Evolutionary conservation across 2,797 vertebrate species (phyloP).

Genomic region (Tinamus major): DNA sequence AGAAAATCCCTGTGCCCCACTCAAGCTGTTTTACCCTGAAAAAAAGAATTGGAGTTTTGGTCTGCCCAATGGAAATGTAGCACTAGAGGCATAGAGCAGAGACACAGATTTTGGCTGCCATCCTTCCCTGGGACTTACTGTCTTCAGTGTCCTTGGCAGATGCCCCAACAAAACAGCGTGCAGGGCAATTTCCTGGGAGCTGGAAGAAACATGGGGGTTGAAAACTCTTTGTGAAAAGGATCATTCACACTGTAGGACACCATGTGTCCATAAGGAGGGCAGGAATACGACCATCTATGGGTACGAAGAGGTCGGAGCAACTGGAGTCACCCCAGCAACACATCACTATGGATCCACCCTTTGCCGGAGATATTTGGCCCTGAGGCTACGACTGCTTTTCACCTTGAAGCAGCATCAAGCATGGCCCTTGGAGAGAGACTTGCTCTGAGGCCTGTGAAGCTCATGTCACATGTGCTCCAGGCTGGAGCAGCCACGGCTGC

Average conservation of each 20-base stretch:
- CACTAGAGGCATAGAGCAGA: neutral
- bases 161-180: accelerated
- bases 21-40: neutral
- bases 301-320: neutral
- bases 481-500: neutral
- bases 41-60: neutral
- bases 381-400: neutral
- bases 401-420: neutral
- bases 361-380: neutral
- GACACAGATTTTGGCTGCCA: neutral
- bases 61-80: neutral
- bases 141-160: neutral
- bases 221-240: neutral
- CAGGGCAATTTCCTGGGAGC: neutral
- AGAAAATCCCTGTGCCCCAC: neutral
- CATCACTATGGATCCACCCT: neutral
- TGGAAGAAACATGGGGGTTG: neutral
- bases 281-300: accelerated
- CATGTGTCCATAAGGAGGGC: neutral
- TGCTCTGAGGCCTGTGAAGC: neutral
- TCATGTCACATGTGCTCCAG: accelerated
- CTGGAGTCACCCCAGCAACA: no score
- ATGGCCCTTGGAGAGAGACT: accelerated
- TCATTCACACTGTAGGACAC: neutral
- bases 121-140: neutral